Evolutionary conservation across 64 coral and sea anemone species (phyloP).

Genomic region (Cladopsammia gracilis): DNA sequence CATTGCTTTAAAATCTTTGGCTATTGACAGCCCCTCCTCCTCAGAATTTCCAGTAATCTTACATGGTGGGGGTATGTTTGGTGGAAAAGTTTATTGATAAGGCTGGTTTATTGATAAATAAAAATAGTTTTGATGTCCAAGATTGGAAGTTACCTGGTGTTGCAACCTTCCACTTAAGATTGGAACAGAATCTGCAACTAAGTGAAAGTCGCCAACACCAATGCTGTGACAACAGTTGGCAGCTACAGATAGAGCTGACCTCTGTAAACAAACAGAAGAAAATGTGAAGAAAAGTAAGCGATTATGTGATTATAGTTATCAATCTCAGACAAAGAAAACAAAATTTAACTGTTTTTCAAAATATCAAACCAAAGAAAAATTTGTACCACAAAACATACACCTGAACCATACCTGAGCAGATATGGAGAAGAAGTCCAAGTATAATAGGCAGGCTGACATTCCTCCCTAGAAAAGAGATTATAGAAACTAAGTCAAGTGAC

Average conservation of each 20-base stretch:
- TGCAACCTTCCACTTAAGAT: slow-evolving; percentile 96
- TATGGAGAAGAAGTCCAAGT: slow-evolving; percentile 99
- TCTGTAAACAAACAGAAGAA: slow-evolving; percentile 48
- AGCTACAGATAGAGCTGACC: slow-evolving; percentile 95
- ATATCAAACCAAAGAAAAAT: too few relatives aligned
- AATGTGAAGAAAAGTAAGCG: too few relatives aligned
- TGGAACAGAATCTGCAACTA: slow-evolving; percentile 87
- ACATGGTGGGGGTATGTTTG: too few relatives aligned
- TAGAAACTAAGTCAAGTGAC: background rate
- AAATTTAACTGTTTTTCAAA: too few relatives aligned
- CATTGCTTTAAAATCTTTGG: too few relatives aligned
- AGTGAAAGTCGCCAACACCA: slow-evolving; percentile 92
- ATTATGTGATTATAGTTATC: too few relatives aligned
- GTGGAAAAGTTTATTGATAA: too few relatives aligned
- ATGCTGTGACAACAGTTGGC: slow-evolving; percentile 96
- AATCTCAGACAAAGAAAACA: too few relatives aligned
- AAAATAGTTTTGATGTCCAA: too few relatives aligned
- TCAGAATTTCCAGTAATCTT: too few relatives aligned
- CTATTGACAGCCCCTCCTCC: too few relatives aligned
- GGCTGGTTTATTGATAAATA: too few relatives aligned
- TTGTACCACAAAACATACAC: background rate
- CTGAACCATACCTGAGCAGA: slow-evolving; percentile 87
- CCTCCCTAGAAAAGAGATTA: slow-evolving; percentile 77
- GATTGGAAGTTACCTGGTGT: slow-evolving; percentile 67
- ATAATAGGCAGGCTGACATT: slow-evolving; percentile 94